Conservation (phyloP, 2,797 vertebrate species). For the Rhinophrynus dorsalis region DNA sequence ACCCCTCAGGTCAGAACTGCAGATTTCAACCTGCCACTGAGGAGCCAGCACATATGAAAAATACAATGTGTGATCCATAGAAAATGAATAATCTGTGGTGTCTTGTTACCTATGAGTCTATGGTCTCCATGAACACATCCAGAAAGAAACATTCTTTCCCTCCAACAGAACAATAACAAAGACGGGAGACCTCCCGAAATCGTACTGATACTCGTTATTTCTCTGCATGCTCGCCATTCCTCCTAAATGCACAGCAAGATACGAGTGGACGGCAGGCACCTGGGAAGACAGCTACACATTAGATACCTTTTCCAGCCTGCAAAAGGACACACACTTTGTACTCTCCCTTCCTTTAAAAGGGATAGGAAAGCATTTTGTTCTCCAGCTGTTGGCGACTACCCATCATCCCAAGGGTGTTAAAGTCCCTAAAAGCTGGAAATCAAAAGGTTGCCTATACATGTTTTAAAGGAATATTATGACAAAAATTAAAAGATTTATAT, state of each 20-base stretch:
- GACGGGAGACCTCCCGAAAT: neutral
- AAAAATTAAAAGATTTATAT: no score
- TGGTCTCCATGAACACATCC: constrained; percentile 9
- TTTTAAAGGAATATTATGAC: no score
- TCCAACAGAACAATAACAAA: neutral
- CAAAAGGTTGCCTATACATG: no score
- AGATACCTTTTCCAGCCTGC: constrained; percentile 23
- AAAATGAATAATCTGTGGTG: neutral
- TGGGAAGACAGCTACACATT: constrained; percentile 31
- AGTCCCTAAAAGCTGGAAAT: no score
- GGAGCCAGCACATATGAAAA: neutral
- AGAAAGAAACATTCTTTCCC: neutral
- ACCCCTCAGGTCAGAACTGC: neutral
- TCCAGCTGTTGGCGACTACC: no score
- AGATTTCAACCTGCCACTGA: neutral
- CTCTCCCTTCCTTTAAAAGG: neutral
- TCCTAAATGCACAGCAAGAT: neutral
- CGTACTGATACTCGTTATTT: neutral
- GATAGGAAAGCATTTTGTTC: no score
- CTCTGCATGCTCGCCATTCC: neutral
- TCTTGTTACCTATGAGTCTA: neutral
- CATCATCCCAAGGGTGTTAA: no score
- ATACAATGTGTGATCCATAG: neutral
- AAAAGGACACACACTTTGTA: neutral
- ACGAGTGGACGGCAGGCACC: neutral